These are phyloP conservation scores for Cheilosia vernalis DNA, from an alignment of 2,888 invertebrate species.

Conservation along the genomic window DNA sequence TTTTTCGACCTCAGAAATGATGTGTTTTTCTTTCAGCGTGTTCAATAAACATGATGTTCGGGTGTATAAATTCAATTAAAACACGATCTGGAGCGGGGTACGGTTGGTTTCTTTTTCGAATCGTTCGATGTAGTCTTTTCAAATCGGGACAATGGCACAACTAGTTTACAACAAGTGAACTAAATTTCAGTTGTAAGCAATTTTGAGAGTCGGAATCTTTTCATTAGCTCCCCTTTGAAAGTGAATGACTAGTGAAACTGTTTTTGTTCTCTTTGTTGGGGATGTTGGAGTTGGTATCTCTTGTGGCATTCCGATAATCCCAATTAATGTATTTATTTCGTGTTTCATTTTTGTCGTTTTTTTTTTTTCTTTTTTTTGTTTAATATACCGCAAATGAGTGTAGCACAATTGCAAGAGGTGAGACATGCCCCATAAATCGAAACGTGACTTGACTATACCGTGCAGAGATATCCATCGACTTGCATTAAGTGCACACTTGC, in stretches of 20 bases:
- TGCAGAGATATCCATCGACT: slow-evolving; percentile 23
- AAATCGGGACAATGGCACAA: slow-evolving; percentile 51
- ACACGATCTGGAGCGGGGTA: slow-evolving; percentile 26
- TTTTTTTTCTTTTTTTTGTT: slow-evolving; percentile 9
- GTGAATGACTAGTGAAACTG: slow-evolving; percentile 21
- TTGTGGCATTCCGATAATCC: slow-evolving; percentile 35
- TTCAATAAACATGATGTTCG: slow-evolving; percentile 62
- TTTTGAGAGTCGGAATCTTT: slow-evolving; percentile 56
- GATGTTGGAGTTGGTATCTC: not conserved
- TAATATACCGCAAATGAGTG: slow-evolving; percentile 9
- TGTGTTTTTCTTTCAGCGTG: slow-evolving; percentile 66
- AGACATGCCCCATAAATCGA: slow-evolving; percentile 8
- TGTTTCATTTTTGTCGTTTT: not conserved
- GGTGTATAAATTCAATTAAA: slow-evolving; percentile 55
- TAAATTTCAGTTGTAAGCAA: slow-evolving; percentile 60
- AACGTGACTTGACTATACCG: slow-evolving; percentile 41
- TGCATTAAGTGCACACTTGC: slow-evolving; percentile 15
- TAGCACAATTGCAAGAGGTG: slow-evolving; percentile 18
- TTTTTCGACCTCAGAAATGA: slow-evolving; percentile 30
- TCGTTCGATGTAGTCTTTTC: slow-evolving; percentile 54
- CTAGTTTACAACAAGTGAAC: slow-evolving; percentile 62
- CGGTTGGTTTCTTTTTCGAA: slow-evolving; percentile 29
- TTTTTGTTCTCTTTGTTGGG: not conserved
- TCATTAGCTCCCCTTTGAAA: slow-evolving; percentile 52
- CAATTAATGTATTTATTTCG: slow-evolving; percentile 28